Conservation (phyloP, 2,797 vertebrate species). For the Diglossa cyanea region DNA sequence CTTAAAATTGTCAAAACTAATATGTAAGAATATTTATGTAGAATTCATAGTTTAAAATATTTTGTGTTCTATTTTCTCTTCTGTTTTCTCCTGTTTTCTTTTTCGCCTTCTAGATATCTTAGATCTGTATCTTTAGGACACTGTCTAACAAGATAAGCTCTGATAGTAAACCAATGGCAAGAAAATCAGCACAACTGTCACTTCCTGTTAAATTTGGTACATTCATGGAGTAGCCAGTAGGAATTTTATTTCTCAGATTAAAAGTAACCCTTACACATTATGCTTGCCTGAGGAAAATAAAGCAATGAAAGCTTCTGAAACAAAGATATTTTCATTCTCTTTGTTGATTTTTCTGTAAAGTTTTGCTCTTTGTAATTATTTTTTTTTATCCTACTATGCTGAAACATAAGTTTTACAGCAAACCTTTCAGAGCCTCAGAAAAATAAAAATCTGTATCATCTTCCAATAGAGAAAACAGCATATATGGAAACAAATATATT, state of each 20-base stretch:
- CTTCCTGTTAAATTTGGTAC: constrained; percentile 45
- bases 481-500: not conserved
- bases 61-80: not conserved
- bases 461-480: not conserved
- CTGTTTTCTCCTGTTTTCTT: not conserved
- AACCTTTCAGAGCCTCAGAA: not conserved
- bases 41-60: not conserved
- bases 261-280: constrained; percentile 46
- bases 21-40: not conserved
- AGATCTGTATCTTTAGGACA: constrained; percentile 63
- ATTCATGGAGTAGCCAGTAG: constrained; percentile 38
- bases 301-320: not conserved
- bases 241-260: constrained; percentile 59
- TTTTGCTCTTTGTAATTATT: not conserved
- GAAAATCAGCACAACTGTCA: constrained; percentile 55
- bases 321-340: not conserved
- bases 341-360: not conserved
- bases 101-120: constrained; percentile 18
- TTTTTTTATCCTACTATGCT: not conserved
- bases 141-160: constrained; percentile 64
- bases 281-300: constrained; percentile 34
- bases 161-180: constrained; percentile 31
- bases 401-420: not conserved
- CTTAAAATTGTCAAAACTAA: not conserved
- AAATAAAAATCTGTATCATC: not conserved